Evolutionary conservation across 2,797 vertebrate genomes (phyloP).

Genomic region (Sebastes vulpes): DNA sequence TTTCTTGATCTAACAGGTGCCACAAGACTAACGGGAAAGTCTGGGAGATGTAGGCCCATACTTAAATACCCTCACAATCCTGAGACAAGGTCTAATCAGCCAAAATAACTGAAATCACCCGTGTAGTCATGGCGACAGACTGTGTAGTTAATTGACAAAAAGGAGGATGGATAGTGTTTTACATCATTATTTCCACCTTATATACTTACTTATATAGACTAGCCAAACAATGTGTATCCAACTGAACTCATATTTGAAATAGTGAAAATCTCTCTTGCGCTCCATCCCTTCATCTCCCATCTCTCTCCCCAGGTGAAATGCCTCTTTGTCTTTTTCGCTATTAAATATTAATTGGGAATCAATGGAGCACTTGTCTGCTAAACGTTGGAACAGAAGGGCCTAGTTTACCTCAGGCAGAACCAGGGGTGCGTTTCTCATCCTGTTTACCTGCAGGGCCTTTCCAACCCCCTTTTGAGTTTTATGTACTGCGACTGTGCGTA

Average conservation of each 20-base stretch:
- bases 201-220: neutral
- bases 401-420: constrained; percentile 77
- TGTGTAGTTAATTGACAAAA: neutral
- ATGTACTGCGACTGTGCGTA: constrained; percentile 66
- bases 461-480: constrained; percentile 39
- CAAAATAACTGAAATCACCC: constrained; percentile 4
- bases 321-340: constrained; percentile 70
- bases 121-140: neutral
- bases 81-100: neutral
- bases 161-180: neutral
- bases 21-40: neutral
- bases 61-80: neutral
- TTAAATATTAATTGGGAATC: constrained; percentile 88
- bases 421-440: constrained; percentile 69
- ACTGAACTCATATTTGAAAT: constrained; percentile 31
- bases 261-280: neutral
- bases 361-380: constrained; percentile 86
- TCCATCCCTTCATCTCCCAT: constrained; percentile 37
- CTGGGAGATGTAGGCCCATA: neutral
- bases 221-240: constrained; percentile 20
- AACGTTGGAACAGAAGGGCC: constrained; percentile 83
- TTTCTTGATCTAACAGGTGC: constrained; percentile 19
- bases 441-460: constrained; percentile 76
- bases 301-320: constrained; percentile 49
- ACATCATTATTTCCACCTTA: neutral